phyloP scores from a whole-genome alignment of 2,113 vertebrate genomes.

The Myrmecophaga tridactyla region DNA sequence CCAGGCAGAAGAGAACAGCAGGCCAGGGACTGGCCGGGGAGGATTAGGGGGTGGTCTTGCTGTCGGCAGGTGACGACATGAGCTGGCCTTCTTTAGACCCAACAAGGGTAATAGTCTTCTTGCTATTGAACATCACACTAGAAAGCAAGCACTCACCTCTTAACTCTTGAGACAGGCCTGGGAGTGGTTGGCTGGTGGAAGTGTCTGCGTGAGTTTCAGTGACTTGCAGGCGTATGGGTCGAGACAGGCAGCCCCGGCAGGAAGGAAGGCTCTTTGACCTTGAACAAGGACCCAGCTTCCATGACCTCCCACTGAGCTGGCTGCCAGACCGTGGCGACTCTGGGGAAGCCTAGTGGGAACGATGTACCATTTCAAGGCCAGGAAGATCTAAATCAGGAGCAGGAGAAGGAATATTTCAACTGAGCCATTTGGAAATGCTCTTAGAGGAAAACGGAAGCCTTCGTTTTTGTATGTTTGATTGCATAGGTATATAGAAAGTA shows the following conservation, averaged over 20 bases:
- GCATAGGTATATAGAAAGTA: not conserved
- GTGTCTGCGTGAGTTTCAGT: not conserved
- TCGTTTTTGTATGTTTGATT: not conserved
- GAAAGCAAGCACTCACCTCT: slow-evolving; percentile 17
- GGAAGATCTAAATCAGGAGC: not conserved
- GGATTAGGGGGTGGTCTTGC: not conserved
- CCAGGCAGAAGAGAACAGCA: not conserved
- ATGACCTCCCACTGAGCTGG: rapidly evolving
- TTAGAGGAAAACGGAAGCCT: not conserved
- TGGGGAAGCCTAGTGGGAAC: not conserved
- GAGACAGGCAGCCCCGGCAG: not conserved
- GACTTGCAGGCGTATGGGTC: not conserved
- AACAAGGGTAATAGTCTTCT: not conserved
- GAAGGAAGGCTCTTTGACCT: not conserved
- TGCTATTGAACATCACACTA: not conserved
- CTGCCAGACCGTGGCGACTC: not conserved
- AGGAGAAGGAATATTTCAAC: not conserved
- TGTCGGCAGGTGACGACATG: not conserved
- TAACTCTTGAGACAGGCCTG: not conserved
- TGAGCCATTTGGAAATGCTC: not conserved
- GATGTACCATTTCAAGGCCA: not conserved
- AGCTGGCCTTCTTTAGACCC: not conserved
- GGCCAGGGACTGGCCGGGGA: not conserved
- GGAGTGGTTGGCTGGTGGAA: not conserved
- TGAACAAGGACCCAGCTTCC: not conserved